These are phyloP conservation scores for Nyctibius grandis DNA, from an alignment of 2,797 vertebrate species.

Conservation along the genomic window DNA sequence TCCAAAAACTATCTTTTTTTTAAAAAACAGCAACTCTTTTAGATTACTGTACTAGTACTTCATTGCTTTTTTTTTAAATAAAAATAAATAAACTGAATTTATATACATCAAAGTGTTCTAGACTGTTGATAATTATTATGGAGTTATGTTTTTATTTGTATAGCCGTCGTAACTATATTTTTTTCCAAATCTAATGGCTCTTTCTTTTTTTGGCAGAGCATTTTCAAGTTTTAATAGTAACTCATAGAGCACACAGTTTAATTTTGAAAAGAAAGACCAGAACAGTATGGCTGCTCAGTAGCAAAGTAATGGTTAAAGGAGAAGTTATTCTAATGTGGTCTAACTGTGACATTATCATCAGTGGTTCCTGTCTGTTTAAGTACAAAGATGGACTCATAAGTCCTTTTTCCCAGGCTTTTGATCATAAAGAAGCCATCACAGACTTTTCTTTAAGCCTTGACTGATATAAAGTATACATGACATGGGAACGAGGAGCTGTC, in stretches of 20 bases:
- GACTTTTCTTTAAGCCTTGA: background rate
- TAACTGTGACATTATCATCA: background rate
- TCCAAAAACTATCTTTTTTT: background rate
- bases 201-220: background rate
- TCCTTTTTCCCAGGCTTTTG: background rate
- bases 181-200: accelerated
- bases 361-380: background rate
- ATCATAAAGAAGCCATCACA: background rate
- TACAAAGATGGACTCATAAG: background rate
- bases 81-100: background rate
- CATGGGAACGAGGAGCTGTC: background rate
- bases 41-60: background rate
- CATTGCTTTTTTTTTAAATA: too few species aligned
- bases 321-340: background rate
- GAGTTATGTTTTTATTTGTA: background rate
- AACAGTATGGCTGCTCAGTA: background rate
- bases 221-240: background rate
- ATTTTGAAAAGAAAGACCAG: background rate
- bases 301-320: background rate
- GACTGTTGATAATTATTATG: background rate
- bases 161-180: background rate
- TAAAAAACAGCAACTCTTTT: background rate
- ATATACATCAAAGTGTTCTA: background rate
- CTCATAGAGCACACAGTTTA: background rate
- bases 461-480: background rate